These are phyloP conservation scores for Ganaspis sp. DNA, from an alignment of 1,140 invertebrate genomes.

Conservation along the genomic window DNA sequence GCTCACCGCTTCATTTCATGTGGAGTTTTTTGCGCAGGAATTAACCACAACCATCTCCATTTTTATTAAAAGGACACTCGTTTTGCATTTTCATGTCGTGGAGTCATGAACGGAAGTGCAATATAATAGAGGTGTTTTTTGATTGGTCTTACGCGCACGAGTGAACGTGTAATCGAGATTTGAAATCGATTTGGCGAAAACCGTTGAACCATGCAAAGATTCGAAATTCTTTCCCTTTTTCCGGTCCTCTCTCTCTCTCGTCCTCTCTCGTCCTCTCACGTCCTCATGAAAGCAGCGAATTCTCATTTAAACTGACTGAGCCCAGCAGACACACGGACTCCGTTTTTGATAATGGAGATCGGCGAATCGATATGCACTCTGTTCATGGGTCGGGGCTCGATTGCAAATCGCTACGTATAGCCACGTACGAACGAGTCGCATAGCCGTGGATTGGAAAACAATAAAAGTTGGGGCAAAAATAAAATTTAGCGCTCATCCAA, in stretches of 20 bases:
- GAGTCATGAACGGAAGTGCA: background rate
- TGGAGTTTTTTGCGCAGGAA: background rate
- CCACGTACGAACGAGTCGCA: conserved; percentile 26
- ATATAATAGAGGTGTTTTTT: conserved; percentile 16
- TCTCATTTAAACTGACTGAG: conserved; percentile 47
- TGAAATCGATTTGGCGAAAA: conserved; percentile 50
- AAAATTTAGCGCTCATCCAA: conserved; percentile 25
- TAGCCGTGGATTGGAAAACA: conserved; percentile 50
- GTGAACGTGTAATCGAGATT: conserved; percentile 36
- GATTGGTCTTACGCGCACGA: conserved; percentile 11
- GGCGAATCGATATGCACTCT: conserved; percentile 42
- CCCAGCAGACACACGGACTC: conserved; percentile 12
- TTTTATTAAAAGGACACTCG: background rate
- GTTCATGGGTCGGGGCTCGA: conserved; percentile 36
- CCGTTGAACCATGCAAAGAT: conserved; percentile 29
- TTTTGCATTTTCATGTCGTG: background rate
- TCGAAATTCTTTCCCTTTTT: conserved; percentile 12
- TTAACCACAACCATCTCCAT: background rate
- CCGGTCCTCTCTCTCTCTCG: background rate
- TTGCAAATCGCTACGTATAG: conserved; percentile 40
- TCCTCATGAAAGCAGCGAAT: conserved; percentile 30
- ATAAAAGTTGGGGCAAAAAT: conserved; percentile 48
- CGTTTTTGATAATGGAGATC: conserved; percentile 48
- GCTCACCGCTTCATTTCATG: background rate
- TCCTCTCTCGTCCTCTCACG: background rate